Base-by-base conservation (phyloP, 2,113 vertebrate species). In the Channa argus region DNA sequence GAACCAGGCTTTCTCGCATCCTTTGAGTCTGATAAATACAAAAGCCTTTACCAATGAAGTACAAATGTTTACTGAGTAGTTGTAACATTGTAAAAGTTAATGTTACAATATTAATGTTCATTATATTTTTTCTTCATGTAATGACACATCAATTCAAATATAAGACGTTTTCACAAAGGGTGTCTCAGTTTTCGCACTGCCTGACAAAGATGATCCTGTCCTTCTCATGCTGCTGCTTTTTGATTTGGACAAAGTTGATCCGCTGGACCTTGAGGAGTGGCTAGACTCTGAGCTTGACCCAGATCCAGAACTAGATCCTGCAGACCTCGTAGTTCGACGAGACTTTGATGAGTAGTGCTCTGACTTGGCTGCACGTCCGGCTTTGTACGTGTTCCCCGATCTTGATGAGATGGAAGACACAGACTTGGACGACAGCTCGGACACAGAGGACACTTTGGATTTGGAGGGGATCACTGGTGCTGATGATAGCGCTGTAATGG, bases 401-500 rank as follows among this genome's bases (percentile, higher is more conserved):
- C 75, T 70, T 0, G 89, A 85, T 47, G 84, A 85, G 54, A 92
- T 74, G 43, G 41, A 46, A 0, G 90, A 93, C 1, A 80, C 14
- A 0, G 89, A 85, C 14, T 43, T 73, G 14, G 89, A 89, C 2
- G 87, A 86, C 41, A 91, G 55, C 64, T 93, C 89, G 0, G 93
- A 93, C 3, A 90, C 47, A 0, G 86, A 89, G 6, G 91, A 91
- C 24, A 88, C 4, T 66, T 87, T 89, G 65, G 89, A 88, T 8
- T 89, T 89, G 45, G 87, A 85, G 44, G 86, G 86, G 77, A 87
- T 72, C 65, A 50, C 63, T 0, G 91, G 88, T 24, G 74, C 64
- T 0, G 84, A 53, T 43, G 84, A 86, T 6, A 80, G 43, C 12
- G 62, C 73, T 3, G 81, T 76, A 56, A 81, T 85, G 50, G 80